Percentiles rank a stretch among this genome's conserved stretches.
Conservation (phyloP, 2,797 vertebrate genomes). For the Podargus strigoides region DNA sequence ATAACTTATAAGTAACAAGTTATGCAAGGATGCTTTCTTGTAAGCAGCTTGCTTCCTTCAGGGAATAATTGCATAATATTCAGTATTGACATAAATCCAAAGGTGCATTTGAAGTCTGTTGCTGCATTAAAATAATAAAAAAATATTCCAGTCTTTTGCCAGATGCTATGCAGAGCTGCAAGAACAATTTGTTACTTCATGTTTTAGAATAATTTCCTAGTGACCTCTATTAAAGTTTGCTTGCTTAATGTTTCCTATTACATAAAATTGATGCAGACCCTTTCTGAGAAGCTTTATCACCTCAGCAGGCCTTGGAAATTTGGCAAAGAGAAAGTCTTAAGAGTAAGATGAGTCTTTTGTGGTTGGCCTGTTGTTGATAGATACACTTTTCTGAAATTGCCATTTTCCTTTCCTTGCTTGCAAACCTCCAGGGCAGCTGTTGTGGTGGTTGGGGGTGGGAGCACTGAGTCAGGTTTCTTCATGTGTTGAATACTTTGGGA, state of each 20-base stretch:
- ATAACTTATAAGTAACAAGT: neutral
- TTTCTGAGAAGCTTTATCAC: neutral
- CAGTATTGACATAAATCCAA: neutral
- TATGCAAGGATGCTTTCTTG: neutral
- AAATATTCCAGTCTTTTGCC: neutral
- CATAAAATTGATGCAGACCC: neutral
- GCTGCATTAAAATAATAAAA: neutral
- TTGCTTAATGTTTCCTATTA: neutral
- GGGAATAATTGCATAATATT: neutral
- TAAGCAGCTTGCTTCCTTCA: neutral
- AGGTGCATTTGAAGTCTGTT: neutral
- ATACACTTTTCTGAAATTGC: neutral
- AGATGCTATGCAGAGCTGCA: neutral
- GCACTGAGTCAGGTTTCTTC: neutral
- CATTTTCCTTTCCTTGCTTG: neutral
- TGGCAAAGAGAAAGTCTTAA: neutral
- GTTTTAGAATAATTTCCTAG: neutral
- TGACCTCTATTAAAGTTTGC: neutral
- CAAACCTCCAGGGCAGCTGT: neutral
- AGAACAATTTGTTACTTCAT: neutral
- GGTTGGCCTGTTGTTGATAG: neutral
- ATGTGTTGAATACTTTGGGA: neutral
- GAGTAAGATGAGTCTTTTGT: neutral
- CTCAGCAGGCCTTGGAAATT: neutral
- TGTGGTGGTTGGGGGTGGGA: neutral